A percentile compares a stretch with the other conserved stretches of the same genome.
Evolutionary conservation across 2,888 invertebrate genomes (phyloP).

Genomic region (Tetanocera ferruginea): DNA sequence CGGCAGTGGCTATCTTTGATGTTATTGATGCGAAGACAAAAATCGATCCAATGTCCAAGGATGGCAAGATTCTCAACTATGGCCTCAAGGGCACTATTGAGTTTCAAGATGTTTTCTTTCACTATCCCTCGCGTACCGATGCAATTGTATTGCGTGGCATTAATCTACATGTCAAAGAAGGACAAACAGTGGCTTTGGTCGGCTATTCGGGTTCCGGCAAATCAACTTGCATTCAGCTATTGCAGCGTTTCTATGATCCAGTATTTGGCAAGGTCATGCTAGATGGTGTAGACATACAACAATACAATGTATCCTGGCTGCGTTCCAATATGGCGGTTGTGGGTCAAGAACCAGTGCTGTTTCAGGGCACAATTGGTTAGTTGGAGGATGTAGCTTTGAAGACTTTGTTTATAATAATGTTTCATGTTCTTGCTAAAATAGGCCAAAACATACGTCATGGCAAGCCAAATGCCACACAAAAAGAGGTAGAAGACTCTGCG

Average conservation of each 20-base stretch:
- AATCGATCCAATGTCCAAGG: slow-evolving; percentile 79
- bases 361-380: slow-evolving; percentile 78
- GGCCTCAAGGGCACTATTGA: slow-evolving; percentile 76
- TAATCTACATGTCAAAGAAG: slow-evolving; percentile 73
- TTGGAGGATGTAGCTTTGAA: neutral
- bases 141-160: slow-evolving; percentile 78
- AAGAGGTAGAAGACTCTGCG: slow-evolving; percentile 78
- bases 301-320: slow-evolving; percentile 80
- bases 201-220: slow-evolving; percentile 85
- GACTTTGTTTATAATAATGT: neutral
- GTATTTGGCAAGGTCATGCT: slow-evolving; percentile 72
- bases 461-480: slow-evolving; percentile 76
- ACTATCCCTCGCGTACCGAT: slow-evolving; percentile 81
- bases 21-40: slow-evolving; percentile 80
- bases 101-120: slow-evolving; percentile 77
- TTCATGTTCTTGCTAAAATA: slow-evolving; percentile 28
- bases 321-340: slow-evolving; percentile 85
- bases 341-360: slow-evolving; percentile 88
- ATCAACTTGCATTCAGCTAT: slow-evolving; percentile 83
- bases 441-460: slow-evolving; percentile 79
- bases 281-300: slow-evolving; percentile 75
- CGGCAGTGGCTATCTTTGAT: slow-evolving; percentile 80
- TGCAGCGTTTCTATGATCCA: slow-evolving; percentile 78
- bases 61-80: slow-evolving; percentile 74
- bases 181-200: slow-evolving; percentile 80